Conservation (phyloP, 2,797 vertebrate genomes). For the Chelon auratus region DNA sequence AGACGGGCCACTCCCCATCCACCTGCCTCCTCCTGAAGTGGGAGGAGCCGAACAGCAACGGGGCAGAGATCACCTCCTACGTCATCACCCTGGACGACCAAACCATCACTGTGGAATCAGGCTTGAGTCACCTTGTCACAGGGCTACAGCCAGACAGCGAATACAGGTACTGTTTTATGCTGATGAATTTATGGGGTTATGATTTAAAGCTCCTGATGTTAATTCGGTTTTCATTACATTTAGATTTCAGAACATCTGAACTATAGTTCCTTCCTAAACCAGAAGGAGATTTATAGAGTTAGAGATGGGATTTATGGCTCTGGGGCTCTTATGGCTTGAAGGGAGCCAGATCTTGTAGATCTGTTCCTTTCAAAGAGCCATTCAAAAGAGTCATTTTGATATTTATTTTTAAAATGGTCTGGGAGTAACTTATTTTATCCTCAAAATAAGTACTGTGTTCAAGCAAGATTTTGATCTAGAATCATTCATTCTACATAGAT, state of each 20-base stretch:
- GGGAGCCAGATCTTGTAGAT: no score
- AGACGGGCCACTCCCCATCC: conserved; percentile 83
- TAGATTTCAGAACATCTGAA: no score
- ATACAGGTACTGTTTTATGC: conserved; percentile 86
- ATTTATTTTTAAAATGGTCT: no score
- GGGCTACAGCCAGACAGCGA: conserved; percentile 94
- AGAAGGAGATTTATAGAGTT: not conserved
- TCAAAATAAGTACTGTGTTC: no score
- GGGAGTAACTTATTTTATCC: no score
- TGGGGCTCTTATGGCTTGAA: no score
- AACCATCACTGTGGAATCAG: conserved; percentile 85
- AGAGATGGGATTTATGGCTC: not conserved
- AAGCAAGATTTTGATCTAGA: no score
- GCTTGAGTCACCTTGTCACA: conserved; percentile 86
- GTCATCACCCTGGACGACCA: conserved; percentile 88
- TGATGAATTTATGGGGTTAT: no score
- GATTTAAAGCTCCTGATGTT: no score
- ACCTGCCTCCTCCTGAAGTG: conserved; percentile 94
- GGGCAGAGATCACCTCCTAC: conserved; percentile 92
- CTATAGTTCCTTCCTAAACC: not conserved
- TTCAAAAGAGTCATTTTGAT: no score
- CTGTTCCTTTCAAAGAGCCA: no score
- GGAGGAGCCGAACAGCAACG: conserved; percentile 95
- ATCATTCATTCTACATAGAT: no score
- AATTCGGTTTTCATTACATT: not conserved